A percentile compares a stretch with the other conserved stretches of the same genome.
Evolutionary conservation across 2,113 vertebrate species (phyloP).

Genomic region (Orientallactaga bullata): DNA sequence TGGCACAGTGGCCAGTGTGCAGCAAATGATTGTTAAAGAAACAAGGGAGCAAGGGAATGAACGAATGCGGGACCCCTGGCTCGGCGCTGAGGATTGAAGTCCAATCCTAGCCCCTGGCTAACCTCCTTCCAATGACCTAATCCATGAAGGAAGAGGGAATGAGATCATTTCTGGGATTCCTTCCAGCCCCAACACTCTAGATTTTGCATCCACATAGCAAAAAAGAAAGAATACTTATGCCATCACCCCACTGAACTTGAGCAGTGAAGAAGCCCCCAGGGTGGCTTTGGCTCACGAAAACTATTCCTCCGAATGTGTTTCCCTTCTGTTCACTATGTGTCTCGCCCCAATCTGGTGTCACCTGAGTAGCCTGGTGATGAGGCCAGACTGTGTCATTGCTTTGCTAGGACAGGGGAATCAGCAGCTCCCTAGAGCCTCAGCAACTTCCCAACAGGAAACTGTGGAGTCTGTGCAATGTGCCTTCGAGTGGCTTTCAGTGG

Average conservation of each 20-base stretch:
- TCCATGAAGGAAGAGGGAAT: not conserved
- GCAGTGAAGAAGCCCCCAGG: not conserved
- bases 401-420: too few species aligned
- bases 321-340: not conserved
- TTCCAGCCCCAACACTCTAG: slow-evolving; percentile 41
- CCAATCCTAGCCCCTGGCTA: not conserved
- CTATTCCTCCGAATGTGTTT: not conserved
- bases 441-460: not conserved
- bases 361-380: not conserved
- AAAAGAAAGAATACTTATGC: not conserved
- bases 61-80: not conserved
- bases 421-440: too few species aligned
- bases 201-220: not conserved
- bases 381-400: not conserved
- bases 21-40: not conserved
- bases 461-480: not conserved
- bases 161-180: slow-evolving; percentile 58
- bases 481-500: not conserved
- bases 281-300: not conserved
- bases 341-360: not conserved
- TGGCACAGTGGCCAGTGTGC: not conserved
- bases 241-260: not conserved
- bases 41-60: accelerated
- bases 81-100: not conserved
- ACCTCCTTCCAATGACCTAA: slow-evolving; percentile 44